Percentiles rank a stretch among this genome's conserved stretches.
Evolutionary conservation across 2,888 invertebrate genomes (phyloP).

Genomic region (Oegoconia quadripuncta): DNA sequence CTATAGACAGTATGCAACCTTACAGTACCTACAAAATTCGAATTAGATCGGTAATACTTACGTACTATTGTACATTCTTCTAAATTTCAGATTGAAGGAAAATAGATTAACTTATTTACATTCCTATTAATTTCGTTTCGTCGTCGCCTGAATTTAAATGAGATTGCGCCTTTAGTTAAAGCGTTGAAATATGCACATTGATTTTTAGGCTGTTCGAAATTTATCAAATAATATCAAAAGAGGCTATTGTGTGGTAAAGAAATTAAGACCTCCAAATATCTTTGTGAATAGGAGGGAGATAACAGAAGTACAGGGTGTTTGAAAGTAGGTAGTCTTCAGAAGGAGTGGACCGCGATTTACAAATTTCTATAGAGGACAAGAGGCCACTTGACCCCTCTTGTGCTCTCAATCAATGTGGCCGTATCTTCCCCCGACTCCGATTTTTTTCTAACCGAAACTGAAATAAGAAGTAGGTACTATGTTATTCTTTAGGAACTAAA

Average conservation of each 20-base stretch:
- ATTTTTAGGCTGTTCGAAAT: constrained; percentile 3
- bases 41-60: too few relatives aligned
- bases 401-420: constrained; percentile 30
- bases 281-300: constrained; percentile 35
- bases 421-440: constrained; percentile 28
- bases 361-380: constrained; percentile 59
- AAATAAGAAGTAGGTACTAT: too few relatives aligned
- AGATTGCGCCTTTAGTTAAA: not conserved
- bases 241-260: constrained; percentile 8
- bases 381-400: constrained; percentile 60
- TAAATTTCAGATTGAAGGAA: not conserved
- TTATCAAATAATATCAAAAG: constrained; percentile 5
- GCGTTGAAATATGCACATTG: constrained; percentile 9
- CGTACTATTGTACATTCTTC: not conserved
- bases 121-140: constrained; percentile 1
- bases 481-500: not conserved
- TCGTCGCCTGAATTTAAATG: constrained; percentile 8
- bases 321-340: constrained; percentile 42
- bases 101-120: not conserved
- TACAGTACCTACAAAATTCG: too few relatives aligned
- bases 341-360: constrained; percentile 58
- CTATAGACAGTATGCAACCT: too few relatives aligned
- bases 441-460: constrained; percentile 31
- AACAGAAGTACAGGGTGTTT: constrained; percentile 44
- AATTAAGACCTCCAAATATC: constrained; percentile 26